Percentiles rank a stretch among this genome's conserved stretches.
phyloP scores from a whole-genome alignment of 1,140 invertebrate species.

The Colletes gigas region DNA sequence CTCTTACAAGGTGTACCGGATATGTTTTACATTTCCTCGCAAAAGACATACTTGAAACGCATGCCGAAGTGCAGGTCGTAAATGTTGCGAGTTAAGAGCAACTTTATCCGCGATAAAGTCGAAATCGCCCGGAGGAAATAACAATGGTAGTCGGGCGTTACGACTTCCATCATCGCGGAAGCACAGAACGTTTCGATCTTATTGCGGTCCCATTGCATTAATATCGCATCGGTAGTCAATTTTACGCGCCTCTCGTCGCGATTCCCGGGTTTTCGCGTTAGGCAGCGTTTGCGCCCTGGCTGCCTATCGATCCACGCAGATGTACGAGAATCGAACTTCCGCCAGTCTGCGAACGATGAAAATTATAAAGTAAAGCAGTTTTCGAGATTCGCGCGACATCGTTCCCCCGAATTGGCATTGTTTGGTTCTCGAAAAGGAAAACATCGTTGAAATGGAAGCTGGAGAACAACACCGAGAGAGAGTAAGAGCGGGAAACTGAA shows the following conservation, averaged over 20 bases:
- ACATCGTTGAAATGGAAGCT: neutral
- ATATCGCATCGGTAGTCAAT: conserved; percentile 24
- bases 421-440: neutral
- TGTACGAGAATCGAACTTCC: neutral
- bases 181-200: conserved; percentile 29
- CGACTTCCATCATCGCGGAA: conserved; percentile 13
- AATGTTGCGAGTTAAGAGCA: conserved; percentile 32
- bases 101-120: conserved; percentile 29
- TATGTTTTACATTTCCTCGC: neutral
- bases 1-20: neutral
- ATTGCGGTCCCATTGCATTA: conserved; percentile 28
- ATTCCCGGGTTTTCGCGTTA: neutral
- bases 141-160: conserved; percentile 29
- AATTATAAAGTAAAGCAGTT: too few relatives aligned
- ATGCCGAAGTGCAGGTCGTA: neutral
- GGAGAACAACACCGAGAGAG: too few relatives aligned
- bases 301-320: conserved; percentile 11
- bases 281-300: too few relatives aligned
- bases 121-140: conserved; percentile 34
- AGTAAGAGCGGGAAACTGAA: neutral
- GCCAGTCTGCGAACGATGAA: neutral
- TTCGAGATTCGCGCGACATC: too few relatives aligned
- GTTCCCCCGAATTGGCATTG: too few relatives aligned
- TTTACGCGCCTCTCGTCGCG: conserved; percentile 15
- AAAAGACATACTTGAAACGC: neutral